These are phyloP conservation scores for Polylopha cassiicola DNA, from an alignment of 2,888 invertebrate species.

Conservation along the genomic window DNA sequence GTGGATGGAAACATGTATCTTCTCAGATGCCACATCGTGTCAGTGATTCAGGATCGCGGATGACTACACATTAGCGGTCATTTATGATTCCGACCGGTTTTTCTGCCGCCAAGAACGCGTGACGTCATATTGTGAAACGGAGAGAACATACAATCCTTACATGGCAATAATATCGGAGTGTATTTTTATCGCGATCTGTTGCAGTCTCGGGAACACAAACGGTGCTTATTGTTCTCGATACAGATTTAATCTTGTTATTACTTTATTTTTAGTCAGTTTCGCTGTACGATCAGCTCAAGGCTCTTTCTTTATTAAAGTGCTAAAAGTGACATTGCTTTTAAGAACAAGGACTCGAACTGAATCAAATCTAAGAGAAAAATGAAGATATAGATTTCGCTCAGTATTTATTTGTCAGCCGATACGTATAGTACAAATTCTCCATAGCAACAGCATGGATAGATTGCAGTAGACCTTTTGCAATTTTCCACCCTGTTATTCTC, in stretches of 20 bases:
- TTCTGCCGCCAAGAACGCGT: conserved; percentile 45
- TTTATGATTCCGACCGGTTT: conserved; percentile 66
- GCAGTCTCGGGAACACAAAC: not conserved
- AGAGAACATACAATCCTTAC: conserved; percentile 40
- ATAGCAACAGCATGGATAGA: no score
- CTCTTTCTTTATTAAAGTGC: not conserved
- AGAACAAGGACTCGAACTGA: not conserved
- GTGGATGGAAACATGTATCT: conserved; percentile 8
- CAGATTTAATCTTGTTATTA: no score
- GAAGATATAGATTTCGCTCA: conserved; percentile 1
- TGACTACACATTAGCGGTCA: conserved; percentile 56
- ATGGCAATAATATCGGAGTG: conserved; percentile 35
- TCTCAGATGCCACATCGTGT: conserved; percentile 36
- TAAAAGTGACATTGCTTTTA: not conserved
- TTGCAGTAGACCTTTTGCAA: conserved; percentile 12
- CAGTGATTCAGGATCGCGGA: conserved; percentile 59
- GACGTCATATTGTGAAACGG: conserved; percentile 54
- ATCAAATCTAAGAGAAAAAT: conserved; percentile 8
- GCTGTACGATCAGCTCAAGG: conserved; percentile 3
- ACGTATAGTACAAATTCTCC: no score
- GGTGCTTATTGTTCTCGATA: no score
- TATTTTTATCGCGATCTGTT: conserved; percentile 5
- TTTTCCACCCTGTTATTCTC: conserved; percentile 29
- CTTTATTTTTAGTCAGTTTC: no score
- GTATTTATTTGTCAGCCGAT: not conserved